Evolutionary conservation across 37 sponge, comb jelly and placozoan genomes (phyloP).

Genomic region (Aplysina aerophoba): DNA sequence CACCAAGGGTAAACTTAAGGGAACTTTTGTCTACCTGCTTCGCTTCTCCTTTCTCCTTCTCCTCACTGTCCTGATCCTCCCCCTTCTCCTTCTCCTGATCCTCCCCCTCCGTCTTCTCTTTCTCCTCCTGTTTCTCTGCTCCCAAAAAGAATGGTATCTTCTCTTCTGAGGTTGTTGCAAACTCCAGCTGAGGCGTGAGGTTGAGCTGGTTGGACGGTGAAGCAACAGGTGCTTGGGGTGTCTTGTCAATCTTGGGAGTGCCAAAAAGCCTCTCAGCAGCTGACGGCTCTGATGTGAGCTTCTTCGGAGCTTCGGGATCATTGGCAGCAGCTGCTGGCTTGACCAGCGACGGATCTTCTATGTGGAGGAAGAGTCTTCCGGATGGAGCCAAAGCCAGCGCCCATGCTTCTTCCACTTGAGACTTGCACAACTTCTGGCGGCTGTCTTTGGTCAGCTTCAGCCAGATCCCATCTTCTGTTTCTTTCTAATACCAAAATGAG

Average conservation of each 20-base stretch:
- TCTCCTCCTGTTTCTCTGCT: background rate
- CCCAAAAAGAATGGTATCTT: slow-evolving; percentile 30
- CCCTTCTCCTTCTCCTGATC: slow-evolving; percentile 5
- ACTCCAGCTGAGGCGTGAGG: background rate
- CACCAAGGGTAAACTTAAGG: slow-evolving; percentile 8
- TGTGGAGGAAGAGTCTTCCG: slow-evolving; percentile 65
- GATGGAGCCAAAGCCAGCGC: slow-evolving; percentile 78
- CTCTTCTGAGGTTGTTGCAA: slow-evolving; percentile 5
- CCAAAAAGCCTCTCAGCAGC: slow-evolving; percentile 81
- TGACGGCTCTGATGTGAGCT: slow-evolving; percentile 29
- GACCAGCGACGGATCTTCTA: slow-evolving; percentile 29
- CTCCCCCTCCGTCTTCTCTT: slow-evolving; percentile 24
- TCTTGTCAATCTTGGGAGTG: slow-evolving; percentile 41
- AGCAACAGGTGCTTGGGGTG: slow-evolving; percentile 19
- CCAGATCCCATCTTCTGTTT: slow-evolving; percentile 89
- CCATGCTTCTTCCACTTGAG: slow-evolving; percentile 66
- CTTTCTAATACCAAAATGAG: slow-evolving; percentile 45
- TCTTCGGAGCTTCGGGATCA: background rate
- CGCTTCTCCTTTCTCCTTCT: background rate
- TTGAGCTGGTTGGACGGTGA: slow-evolving; percentile 18
- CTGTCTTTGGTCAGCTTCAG: slow-evolving; percentile 72
- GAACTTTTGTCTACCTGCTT: slow-evolving; percentile 5
- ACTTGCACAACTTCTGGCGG: slow-evolving; percentile 69
- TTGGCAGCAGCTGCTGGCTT: background rate
- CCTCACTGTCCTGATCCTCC: background rate